phyloP scores from a whole-genome alignment of 2,888 invertebrate genomes.

The Mongoloraphidia duomilia region DNA sequence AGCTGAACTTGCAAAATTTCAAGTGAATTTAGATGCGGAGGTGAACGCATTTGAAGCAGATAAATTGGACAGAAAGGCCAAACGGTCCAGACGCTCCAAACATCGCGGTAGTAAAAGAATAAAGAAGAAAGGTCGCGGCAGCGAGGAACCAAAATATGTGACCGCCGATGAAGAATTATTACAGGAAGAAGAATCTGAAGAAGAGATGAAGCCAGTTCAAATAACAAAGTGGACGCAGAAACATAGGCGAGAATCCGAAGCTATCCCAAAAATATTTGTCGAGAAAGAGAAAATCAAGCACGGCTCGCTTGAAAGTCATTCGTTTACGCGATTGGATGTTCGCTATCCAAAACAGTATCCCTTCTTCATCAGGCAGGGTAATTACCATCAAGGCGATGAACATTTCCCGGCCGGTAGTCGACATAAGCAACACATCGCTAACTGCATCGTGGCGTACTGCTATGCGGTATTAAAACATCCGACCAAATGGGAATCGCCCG shows the following conservation, averaged over 20 bases:
- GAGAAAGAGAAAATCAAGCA: constrained; percentile 20
- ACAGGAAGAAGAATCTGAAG: constrained; percentile 9
- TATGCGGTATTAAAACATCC: constrained; percentile 42
- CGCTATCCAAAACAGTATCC: constrained; percentile 24
- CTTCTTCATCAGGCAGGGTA: constrained; percentile 24
- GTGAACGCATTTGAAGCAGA: not conserved
- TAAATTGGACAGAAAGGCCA: not conserved
- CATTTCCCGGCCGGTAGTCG: constrained; percentile 20
- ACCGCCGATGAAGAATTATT: not conserved
- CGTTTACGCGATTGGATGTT: constrained; percentile 27
- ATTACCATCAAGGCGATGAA: constrained; percentile 26
- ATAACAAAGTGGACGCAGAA: constrained; percentile 22
- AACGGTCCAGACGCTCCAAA: not conserved
- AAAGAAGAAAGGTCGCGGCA: not conserved
- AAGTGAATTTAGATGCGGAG: too few species aligned
- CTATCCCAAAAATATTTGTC: constrained; percentile 10
- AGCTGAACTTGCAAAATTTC: too few species aligned
- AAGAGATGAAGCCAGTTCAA: constrained; percentile 5
- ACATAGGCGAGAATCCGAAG: constrained; percentile 26
- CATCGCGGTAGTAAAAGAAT: not conserved
- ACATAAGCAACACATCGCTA: constrained; percentile 37
- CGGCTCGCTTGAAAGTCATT: constrained; percentile 28
- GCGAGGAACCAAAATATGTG: not conserved
- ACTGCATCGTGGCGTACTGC: constrained; percentile 43
- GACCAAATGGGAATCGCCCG: constrained; percentile 43